Conservation (phyloP, 2,113 vertebrate species). For the Muntiacus muntjak region DNA sequence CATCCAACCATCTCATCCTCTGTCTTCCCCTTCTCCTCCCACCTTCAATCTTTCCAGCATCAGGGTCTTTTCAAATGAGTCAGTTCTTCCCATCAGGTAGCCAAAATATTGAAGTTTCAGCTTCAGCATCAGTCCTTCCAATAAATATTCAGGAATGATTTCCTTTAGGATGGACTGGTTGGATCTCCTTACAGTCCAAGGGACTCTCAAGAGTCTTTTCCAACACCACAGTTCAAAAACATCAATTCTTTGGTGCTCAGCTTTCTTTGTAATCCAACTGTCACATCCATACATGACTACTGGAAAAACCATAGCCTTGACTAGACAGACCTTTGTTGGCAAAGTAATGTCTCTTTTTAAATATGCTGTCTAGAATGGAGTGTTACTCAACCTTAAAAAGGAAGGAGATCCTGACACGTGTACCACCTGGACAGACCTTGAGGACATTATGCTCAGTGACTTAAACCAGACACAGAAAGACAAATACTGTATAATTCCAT, state of each 20-base stretch:
- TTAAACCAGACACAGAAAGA: not conserved
- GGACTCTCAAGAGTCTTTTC: not conserved
- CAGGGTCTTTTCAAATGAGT: not conserved
- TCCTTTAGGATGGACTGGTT: not conserved
- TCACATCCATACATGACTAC: not conserved
- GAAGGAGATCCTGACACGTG: not conserved
- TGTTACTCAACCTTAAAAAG: not conserved
- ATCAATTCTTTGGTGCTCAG: not conserved
- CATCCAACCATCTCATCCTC: not conserved
- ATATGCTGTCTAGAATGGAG: not conserved
- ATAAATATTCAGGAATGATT: not conserved
- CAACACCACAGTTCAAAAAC: not conserved
- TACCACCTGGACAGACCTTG: fast-evolving
- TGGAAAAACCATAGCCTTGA: not conserved
- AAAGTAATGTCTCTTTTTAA: not conserved
- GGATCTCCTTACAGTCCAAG: not conserved
- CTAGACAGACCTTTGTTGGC: not conserved
- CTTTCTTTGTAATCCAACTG: not conserved
- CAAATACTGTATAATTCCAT: fast-evolving
- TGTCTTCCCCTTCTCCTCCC: not conserved
- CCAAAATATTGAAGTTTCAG: not conserved
- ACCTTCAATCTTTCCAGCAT: not conserved
- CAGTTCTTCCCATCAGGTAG: not conserved
- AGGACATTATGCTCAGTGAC: too few relatives aligned
- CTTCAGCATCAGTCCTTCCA: not conserved